Base-by-base conservation (phyloP, 1,140 invertebrate genomes). In the Archivesica marissinica region DNA sequence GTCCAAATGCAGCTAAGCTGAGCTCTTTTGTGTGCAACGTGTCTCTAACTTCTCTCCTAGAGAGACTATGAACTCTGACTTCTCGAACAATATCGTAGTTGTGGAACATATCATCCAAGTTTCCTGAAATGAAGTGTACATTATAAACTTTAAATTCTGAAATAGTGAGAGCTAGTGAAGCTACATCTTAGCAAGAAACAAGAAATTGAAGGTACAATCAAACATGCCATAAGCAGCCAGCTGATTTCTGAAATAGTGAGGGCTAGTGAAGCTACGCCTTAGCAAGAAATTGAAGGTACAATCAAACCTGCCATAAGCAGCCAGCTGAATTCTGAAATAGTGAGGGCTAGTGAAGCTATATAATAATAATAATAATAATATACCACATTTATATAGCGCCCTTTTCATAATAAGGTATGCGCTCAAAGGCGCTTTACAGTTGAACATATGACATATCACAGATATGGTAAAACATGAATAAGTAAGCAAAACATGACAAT, bases 51-150 rank as follows among this genome's bases (percentile, higher is more conserved):
- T 59, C 54, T 59, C 74, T 76, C 30, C 39, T 76, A 38, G 74
- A 56, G n/a, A 52, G 41, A 28, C 50, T 59, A 59, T 76, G 74
- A 13, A 76, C 30, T 28, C 23, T 0, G 6, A 76, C 52, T 6
- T 59, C 54, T 6, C 59, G 39, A 0, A 76, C 30, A 30, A 76
- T 33, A 23, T 76, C 74, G 39, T 76, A 76, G 47, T 59, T 56
- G 47, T 76, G 74, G 15, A 76, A 59, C 25, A 38, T 56, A 50
- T 76, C 66, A 64, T 74, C 52, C 64, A 68, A 72, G 35, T 56
- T 74, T 33, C 74, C 59, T 54, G 30, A 52, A 76, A 44, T 15
- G 20, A 15, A 50, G 47, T 61, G 20, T 25, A 44, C 25, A 20
- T 4, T 23, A 66, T 20, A 11, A 66, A 66, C 7, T 2, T 66